Percentiles rank a stretch among this genome's conserved stretches.
Conservation (phyloP, 2,113 vertebrate genomes). For the Silurus asotus region DNA sequence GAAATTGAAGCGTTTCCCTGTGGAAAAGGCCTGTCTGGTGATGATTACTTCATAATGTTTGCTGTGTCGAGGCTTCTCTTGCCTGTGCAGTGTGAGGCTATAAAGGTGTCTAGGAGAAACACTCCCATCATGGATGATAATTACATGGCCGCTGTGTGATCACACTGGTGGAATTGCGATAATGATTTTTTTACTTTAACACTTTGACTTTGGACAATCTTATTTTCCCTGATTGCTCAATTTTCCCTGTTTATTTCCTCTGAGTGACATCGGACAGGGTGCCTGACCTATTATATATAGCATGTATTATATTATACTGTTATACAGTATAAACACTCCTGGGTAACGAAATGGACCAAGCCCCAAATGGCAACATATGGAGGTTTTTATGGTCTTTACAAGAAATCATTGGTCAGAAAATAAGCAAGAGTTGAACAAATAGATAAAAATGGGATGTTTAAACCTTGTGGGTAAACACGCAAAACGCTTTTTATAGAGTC, state of each 20-base stretch:
- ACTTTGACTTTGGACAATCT: conserved; percentile 35
- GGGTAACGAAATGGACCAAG: too few relatives aligned
- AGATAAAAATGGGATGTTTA: too few relatives aligned
- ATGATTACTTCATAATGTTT: conserved; percentile 53
- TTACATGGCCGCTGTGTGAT: conserved; percentile 30
- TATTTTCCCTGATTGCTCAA: conserved; percentile 26
- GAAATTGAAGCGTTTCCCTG: conserved; percentile 35
- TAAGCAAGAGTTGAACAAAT: too few relatives aligned
- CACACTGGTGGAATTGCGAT: conserved; percentile 42
- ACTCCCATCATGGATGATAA: conserved; percentile 49
- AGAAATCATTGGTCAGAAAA: too few relatives aligned
- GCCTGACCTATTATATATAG: neutral
- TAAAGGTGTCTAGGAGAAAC: conserved; percentile 46
- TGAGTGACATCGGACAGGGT: neutral
- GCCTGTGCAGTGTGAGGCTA: conserved; percentile 32
- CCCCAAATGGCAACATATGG: too few relatives aligned
- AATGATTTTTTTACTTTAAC: conserved; percentile 49
- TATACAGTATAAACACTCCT: neutral
- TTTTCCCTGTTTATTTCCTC: neutral
- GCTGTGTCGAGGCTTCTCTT: conserved; percentile 25
- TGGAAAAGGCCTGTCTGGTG: conserved; percentile 47
- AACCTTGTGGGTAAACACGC: too few relatives aligned
- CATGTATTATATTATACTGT: neutral
- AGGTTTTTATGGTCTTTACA: too few relatives aligned
- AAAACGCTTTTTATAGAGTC: too few relatives aligned